Evolutionary conservation across 2,113 vertebrate species (phyloP).

Genomic region (Garra rufa): DNA sequence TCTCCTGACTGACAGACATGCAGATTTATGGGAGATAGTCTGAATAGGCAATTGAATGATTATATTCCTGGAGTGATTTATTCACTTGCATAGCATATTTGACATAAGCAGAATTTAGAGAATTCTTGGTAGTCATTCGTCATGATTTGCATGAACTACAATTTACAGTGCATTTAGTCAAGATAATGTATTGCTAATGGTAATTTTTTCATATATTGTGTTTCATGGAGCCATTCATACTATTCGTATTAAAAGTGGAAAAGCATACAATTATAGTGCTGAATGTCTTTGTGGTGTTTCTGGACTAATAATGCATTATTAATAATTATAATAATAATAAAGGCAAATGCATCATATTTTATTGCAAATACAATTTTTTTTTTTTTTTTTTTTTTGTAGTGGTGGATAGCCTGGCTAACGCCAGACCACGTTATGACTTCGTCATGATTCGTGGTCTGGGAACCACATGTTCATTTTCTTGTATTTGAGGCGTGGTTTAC

Average conservation of each 20-base stretch:
- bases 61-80: not conserved
- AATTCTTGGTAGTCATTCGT: not conserved
- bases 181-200: not conserved
- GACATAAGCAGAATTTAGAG: not conserved
- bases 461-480: too few relatives aligned
- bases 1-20: slow-evolving; percentile 25
- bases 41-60: not conserved
- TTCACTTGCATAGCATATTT: not conserved
- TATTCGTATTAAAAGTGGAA: not conserved
- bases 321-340: not conserved
- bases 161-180: not conserved
- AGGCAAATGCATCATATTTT: not conserved
- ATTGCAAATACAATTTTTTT: not conserved
- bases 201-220: not conserved
- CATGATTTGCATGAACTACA: not conserved
- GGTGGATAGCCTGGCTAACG: too few relatives aligned
- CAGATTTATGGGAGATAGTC: not conserved
- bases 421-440: too few relatives aligned
- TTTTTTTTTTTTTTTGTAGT: too few relatives aligned
- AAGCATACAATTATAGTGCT: not conserved
- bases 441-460: too few relatives aligned
- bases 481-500: too few relatives aligned
- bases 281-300: not conserved
- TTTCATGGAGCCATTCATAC: not conserved
- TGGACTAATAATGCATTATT: not conserved